Conservation (phyloP, 23 tunicate species). For the Ciona savignyi region DNA sequence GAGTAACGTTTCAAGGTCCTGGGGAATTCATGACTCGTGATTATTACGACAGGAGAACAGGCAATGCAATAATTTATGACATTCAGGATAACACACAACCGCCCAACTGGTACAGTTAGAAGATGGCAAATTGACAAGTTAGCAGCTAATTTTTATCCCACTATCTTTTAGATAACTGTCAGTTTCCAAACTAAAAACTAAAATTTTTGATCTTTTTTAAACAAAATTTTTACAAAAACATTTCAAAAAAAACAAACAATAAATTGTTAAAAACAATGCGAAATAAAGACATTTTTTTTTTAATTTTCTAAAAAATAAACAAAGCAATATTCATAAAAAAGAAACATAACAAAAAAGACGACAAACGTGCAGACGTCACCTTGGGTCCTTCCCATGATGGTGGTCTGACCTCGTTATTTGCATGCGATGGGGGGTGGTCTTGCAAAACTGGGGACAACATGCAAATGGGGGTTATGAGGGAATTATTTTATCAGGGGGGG, state of each 20-base stretch:
- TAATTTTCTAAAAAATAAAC: background rate
- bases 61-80: background rate
- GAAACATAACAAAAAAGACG: background rate
- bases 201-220: too few relatives aligned
- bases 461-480: constrained; percentile 69
- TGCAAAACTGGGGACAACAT: constrained; percentile 71
- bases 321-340: too few relatives aligned
- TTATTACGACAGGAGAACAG: too few relatives aligned
- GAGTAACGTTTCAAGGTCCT: constrained; percentile 59
- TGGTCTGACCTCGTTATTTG: constrained; percentile 8
- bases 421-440: constrained; percentile 41
- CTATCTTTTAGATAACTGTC: too few relatives aligned
- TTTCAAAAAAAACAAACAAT: too few relatives aligned
- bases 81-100: background rate
- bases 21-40: background rate
- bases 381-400: constrained; percentile 73
- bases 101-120: too few relatives aligned
- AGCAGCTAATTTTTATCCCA: too few relatives aligned
- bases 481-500: too few relatives aligned
- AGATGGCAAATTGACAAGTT: too few relatives aligned
- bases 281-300: background rate
- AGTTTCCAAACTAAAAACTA: too few relatives aligned
- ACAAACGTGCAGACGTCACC: constrained; percentile 19
- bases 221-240: too few relatives aligned
- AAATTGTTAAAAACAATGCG: background rate